Conservation (phyloP, 2,113 vertebrate genomes). For the Tragelaphus imberbis region DNA sequence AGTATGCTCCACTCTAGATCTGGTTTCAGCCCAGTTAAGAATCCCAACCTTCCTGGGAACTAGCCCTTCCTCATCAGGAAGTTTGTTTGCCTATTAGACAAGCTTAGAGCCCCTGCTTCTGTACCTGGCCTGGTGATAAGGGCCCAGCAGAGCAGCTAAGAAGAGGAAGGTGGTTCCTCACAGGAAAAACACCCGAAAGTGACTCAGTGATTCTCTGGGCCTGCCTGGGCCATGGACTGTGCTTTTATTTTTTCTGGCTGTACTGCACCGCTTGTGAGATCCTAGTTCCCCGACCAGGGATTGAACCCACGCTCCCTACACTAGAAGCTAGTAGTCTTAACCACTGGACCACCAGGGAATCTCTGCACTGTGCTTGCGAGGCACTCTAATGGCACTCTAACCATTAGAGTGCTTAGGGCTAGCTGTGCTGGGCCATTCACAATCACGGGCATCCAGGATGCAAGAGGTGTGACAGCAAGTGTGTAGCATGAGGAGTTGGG, state of each 20-base stretch:
- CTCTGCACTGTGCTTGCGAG: background rate
- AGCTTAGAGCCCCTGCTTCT: background rate
- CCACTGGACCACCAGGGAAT: background rate
- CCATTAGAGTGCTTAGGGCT: accelerated
- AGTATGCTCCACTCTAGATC: background rate
- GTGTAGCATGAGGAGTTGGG: background rate
- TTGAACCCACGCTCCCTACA: background rate
- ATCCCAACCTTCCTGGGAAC: background rate
- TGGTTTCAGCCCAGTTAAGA: background rate
- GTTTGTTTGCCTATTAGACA: background rate
- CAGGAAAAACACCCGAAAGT: background rate
- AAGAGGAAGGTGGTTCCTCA: background rate
- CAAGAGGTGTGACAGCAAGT: background rate
- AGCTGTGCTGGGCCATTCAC: accelerated
- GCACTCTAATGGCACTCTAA: background rate
- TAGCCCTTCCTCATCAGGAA: background rate
- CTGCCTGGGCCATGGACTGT: background rate
- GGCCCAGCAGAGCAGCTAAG: background rate
- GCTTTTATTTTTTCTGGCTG: background rate
- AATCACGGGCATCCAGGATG: accelerated
- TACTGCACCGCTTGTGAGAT: background rate
- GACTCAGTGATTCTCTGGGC: background rate
- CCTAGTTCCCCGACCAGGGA: background rate
- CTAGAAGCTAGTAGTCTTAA: background rate
- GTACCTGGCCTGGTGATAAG: background rate